Conservation (phyloP, 2,797 vertebrate genomes). For the Dallia pectoralis region DNA sequence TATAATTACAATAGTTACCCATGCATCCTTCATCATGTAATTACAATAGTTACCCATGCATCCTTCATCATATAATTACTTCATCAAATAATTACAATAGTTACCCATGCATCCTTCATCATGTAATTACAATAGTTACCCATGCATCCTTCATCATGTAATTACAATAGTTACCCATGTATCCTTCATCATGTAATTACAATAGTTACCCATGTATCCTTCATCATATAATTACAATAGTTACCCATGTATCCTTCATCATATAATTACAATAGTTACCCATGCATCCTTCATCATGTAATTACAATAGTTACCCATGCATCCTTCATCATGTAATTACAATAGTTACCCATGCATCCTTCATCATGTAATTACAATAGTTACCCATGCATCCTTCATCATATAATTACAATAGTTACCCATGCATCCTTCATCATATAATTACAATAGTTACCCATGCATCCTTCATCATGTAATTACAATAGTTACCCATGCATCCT, state of each 20-base stretch:
- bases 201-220: slow-evolving; percentile 83
- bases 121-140: slow-evolving; percentile 72
- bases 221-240: slow-evolving; percentile 66
- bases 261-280: slow-evolving; percentile 72
- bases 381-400: slow-evolving; percentile 89
- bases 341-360: slow-evolving; percentile 84
- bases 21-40: slow-evolving; percentile 83
- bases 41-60: slow-evolving; percentile 79
- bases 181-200: slow-evolving; percentile 76
- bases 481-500: slow-evolving; percentile 84
- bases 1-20: slow-evolving; percentile 72
- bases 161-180: slow-evolving; percentile 77
- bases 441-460: slow-evolving; percentile 77
- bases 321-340: slow-evolving; percentile 76
- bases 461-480: slow-evolving; percentile 76
- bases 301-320: slow-evolving; percentile 77
- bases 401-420: slow-evolving; percentile 72
- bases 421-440: slow-evolving; percentile 83
- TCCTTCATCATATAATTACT: slow-evolving; percentile 82
- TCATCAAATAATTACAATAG: neutral
- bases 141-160: slow-evolving; percentile 83
- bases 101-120: slow-evolving; percentile 89
- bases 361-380: slow-evolving; percentile 66
- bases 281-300: slow-evolving; percentile 83
- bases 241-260: slow-evolving; percentile 89